Evolutionary conservation across 2,888 invertebrate species (phyloP), one percentile per base, ranked within the genome.

Genomic region (Scaptomyza flava): DNA sequence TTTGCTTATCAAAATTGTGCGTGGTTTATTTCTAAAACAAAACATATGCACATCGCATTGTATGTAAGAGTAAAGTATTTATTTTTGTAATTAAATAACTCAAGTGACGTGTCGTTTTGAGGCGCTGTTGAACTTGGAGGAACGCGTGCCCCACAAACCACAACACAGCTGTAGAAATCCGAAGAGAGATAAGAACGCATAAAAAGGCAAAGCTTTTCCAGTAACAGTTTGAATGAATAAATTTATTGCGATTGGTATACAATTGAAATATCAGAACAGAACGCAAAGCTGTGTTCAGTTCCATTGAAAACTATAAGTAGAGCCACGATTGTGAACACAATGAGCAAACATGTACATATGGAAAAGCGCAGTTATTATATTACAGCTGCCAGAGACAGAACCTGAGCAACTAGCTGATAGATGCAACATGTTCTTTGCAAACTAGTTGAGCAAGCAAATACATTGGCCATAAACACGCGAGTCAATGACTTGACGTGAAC

Each of bases 401-500:
- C 12, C 45, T 6, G 7, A 5, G 27, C 34, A 30, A 7, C 17
- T 20, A 50, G 34, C 20, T 20, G n/a, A 4, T 8, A 23, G 27
- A 36, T 48, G 47, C 33, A 57, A 64, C 47, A 45, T 56, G 43
- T 47, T 64, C 38, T 43, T 51, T 60, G 60, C 23, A 71, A 70
- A 58, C 66, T 65, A 56, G 60, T 51, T 61, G 50, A 14, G 17
- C 48, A 6, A 47, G 31, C 47, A 63, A 63, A 68, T 52, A 56
- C 75, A 70, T 62, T 68, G 65, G 68, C 83, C 75, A 60, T 58
- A 63, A 17, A 50, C 64, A 47, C 6, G 20, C 31, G 62, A 82
- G 81, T 85, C 86, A 85, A 82, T 82, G 81, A 82, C 81, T 80
- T 78, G 68, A 64, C 66, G 62, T 82, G 86, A 82, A 82, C 81